Evolutionary conservation across 2,888 invertebrate genomes (phyloP).

Genomic region (Acanthacorydalis orientalis): DNA sequence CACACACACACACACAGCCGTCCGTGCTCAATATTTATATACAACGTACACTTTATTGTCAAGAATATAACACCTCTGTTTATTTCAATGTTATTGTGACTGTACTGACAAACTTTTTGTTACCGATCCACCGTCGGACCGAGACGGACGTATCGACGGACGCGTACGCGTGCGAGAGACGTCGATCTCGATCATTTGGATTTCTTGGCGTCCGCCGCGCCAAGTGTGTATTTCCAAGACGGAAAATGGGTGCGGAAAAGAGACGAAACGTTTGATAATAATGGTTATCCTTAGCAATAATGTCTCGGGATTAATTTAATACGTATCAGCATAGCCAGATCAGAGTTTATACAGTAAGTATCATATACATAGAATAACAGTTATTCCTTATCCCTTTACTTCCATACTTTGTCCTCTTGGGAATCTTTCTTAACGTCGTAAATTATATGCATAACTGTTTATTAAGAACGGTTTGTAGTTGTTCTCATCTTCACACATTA

Average conservation of each 20-base stretch:
- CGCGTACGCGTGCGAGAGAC: too few relatives aligned
- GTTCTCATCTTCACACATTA: too few relatives aligned
- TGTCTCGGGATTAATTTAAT: constrained; percentile 1
- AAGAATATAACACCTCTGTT: neutral
- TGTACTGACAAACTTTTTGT: too few relatives aligned
- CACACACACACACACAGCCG: too few relatives aligned
- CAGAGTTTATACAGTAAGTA: neutral
- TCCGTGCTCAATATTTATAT: too few relatives aligned
- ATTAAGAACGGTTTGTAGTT: neutral
- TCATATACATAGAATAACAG: neutral
- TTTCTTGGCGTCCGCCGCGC: too few relatives aligned
- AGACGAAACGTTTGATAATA: neutral
- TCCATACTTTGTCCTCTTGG: neutral
- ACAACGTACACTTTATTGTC: neutral
- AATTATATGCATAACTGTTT: neutral
- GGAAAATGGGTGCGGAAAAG: neutral
- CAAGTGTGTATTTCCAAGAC: neutral
- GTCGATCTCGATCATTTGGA: too few relatives aligned
- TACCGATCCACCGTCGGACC: too few relatives aligned
- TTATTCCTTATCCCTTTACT: neutral
- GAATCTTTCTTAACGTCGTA: neutral
- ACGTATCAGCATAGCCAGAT: constrained; percentile 1
- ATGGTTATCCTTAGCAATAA: neutral
- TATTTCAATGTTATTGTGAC: neutral
- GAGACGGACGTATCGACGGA: too few relatives aligned